phyloP scores from a whole-genome alignment of 2,113 vertebrate genomes.

The Pyrgilauda ruficollis region DNA sequence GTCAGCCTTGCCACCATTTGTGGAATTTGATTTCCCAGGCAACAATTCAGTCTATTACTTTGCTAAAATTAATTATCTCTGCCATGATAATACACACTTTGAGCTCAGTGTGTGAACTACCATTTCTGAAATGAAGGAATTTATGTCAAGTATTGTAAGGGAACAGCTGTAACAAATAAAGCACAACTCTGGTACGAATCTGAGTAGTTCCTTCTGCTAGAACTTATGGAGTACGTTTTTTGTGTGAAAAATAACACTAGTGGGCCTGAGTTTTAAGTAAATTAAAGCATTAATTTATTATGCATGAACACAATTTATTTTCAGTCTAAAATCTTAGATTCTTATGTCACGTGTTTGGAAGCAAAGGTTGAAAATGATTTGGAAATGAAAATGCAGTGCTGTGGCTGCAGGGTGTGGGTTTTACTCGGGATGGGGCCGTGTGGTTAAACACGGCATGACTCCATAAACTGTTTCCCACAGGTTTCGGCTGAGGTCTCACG shows the following conservation, averaged over 20 bases:
- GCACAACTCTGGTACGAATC: neutral
- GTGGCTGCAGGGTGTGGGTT: fast-evolving
- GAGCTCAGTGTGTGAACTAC: neutral
- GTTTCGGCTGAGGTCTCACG: neutral
- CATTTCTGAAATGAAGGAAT: conserved; percentile 8
- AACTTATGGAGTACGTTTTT: neutral
- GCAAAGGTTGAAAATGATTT: neutral
- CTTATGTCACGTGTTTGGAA: neutral
- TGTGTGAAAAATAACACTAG: neutral
- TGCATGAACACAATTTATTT: neutral
- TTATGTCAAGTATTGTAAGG: neutral
- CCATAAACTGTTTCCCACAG: neutral
- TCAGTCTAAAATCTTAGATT: neutral
- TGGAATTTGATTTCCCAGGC: neutral
- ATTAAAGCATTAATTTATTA: neutral
- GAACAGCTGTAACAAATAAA: conserved; percentile 40
- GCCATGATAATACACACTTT: neutral
- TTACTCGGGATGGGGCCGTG: neutral
- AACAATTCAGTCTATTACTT: neutral
- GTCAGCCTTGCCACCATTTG: neutral
- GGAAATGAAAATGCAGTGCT: neutral
- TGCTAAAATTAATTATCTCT: conserved; percentile 7
- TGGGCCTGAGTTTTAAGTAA: neutral
- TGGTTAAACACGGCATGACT: neutral
- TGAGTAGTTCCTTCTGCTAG: neutral